Evolutionary conservation across 1,140 invertebrate genomes (phyloP), one percentile per base, ranked within the genome.

Genomic region (Drosophila setifemur): DNA sequence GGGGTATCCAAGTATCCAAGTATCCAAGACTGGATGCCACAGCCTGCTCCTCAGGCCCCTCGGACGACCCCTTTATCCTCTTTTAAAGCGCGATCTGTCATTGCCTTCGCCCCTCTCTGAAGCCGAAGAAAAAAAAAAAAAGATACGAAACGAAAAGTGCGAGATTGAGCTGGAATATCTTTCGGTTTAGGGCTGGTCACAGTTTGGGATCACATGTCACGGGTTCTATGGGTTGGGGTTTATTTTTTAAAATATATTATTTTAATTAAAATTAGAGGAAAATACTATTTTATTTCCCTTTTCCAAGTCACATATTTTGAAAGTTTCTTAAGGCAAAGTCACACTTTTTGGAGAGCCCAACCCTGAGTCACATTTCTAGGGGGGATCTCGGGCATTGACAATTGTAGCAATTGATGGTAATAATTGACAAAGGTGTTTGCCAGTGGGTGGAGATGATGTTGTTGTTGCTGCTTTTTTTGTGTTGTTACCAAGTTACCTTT

Each of bases 321-420:
- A 28, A 28, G 26, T n/a, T n/a, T n/a, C n/a, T n/a, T n/a, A n/a
- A n/a, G n/a, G n/a, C n/a, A n/a, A n/a, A n/a, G n/a, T n/a, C n/a
- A n/a, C 9, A 19, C 25, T 9, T 39, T 47, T 19, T 8, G 23
- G 19, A 42, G 44, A 19, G 28, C n/a, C n/a, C n/a, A n/a, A n/a
- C n/a, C n/a, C n/a, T n/a, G n/a, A n/a, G n/a, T n/a, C n/a, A n/a
- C n/a, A n/a, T n/a, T n/a, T n/a, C n/a, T n/a, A n/a, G n/a, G n/a
- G n/a, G n/a, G 43, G 25, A 25, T 31, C 31, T 40, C 58, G 29
- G 66, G 74, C 79, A 63, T 75, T 73, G 76, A 89, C 88, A 89
- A 89, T 86, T 89, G 83, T 82, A 73, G 63, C 88, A 89, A 82
- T 89, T 86, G 88, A 89, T 85, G 79, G 79, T 77, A 82, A 78